Evolutionary conservation across 2,113 vertebrate genomes (phyloP), one percentile per base, ranked within the genome.

Genomic region (Microtus montanus): DNA sequence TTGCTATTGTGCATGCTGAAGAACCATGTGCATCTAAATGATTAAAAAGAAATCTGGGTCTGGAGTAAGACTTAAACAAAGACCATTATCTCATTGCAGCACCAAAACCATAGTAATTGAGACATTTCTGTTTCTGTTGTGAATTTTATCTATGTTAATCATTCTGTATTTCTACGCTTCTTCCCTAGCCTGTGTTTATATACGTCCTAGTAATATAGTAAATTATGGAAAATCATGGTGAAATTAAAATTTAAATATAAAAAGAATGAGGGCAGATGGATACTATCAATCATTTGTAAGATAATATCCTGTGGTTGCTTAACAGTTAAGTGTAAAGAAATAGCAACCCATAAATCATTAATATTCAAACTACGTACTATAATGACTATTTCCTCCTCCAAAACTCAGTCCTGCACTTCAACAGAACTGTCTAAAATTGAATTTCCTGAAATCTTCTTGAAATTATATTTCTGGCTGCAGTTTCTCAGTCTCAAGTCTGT

Each of bases 1-100:
- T n/a, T 87, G 10, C 3, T 70, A 8, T 49, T 33, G 12, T 19
- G 30, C 38, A 13, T 30, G 17, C 0, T 86, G 30, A 86, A 49
- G 5, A 70, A 70, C 0, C 30, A 26, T 52, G 20, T 7, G 2
- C 3, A 13, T 12, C 5, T 4, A 7, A 70, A 13, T 3, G 0
- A 35, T 24, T 24, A 33, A 13, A 14, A 70, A 12, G 20, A 26
- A 15, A 49, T 38, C 0, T n/a, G 11, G 5, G 7, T 70, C 7
- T 4, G 1, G 12, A 52, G 0, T 26, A 70, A 70, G 1, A 71
- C 7, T 87, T 87, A 87, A 49, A 68, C 7, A 73, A 73, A 54
- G 22, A 70, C 7, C 13, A 30, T 73, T 28, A 8, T 58, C 22
- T 68, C 52, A 6, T 41, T 38, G 35, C 2, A 58, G 2, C 6